Percentiles rank a stretch among this genome's conserved stretches.
Evolutionary conservation across 2,888 invertebrate genomes (phyloP).

Genomic region (Papilio protenor): DNA sequence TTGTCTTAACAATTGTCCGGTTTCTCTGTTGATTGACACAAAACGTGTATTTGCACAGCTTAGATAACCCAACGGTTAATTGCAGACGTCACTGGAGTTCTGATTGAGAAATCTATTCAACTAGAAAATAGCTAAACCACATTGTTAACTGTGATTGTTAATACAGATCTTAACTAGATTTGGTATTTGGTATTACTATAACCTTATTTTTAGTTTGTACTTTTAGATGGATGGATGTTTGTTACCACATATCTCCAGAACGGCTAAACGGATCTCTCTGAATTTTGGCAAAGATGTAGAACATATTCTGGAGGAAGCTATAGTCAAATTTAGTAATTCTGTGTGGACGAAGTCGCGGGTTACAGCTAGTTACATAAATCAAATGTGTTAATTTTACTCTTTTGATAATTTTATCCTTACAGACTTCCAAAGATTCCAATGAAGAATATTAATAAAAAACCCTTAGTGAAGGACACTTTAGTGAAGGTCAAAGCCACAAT

Average conservation of each 20-base stretch:
- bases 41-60: conserved; percentile 18
- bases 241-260: no score
- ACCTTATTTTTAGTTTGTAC: no score
- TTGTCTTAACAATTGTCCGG: neutral
- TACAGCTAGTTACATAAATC: no score
- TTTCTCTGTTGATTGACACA: conserved; percentile 16
- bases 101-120: conserved; percentile 18
- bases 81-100: conserved; percentile 17
- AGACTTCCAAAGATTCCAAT: neutral
- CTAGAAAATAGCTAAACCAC: conserved; percentile 14
- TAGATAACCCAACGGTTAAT: conserved; percentile 2
- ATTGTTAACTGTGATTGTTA: conserved; percentile 7
- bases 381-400: no score
- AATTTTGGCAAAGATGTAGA: no score
- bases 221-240: no score
- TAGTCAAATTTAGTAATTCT: no score
- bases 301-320: no score
- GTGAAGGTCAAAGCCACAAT: conserved; percentile 2
- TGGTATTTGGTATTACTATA: neutral
- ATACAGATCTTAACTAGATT: conserved; percentile 4
- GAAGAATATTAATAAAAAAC: neutral
- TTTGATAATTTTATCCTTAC: neutral
- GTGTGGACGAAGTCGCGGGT: no score
- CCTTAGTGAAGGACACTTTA: neutral
- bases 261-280: no score